Base-by-base conservation (phyloP, 2,888 invertebrate genomes). In the Acanthosoma haemorrhoidale region DNA sequence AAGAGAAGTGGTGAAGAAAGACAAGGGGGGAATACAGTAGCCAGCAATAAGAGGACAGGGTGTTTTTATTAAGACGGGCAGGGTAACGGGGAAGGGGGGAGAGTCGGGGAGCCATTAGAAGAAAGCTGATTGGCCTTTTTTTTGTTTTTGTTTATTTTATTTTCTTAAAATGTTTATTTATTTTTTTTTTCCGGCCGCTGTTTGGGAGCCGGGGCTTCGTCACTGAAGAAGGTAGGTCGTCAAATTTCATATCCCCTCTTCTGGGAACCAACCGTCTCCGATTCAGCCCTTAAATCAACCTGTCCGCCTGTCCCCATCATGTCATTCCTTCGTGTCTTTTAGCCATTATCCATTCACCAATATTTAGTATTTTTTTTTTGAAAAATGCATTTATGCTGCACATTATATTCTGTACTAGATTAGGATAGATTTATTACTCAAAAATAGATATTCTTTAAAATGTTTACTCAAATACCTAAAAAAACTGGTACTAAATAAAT, bases 161-260 rank as follows among this genome's bases (percentile, higher is more conserved):
- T 32, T 32, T 36, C 8, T 36, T 9, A 9, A 9, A 9, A 36
- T 36, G 8, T 36, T 36, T 36, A 36, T 8, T 13, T 36, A 21
- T 39, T 41, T 31, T 41, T 64, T 64, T 21, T 41, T 9, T 31
- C 41, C 39, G 25, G 34, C 15, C 64, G 29, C 25, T 51, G 51
- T 61, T 34, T 64, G 64, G 39, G 64, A 25, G 29, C 39, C 39
- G 29, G 15, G 25, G 39, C n/a, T n/a, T n/a, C n/a, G n/a, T n/a
- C n/a, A n/a, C n/a, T n/a, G 25, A 4, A 16, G 15, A 41, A 15
- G 9, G 41, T n/a, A 15, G 25, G 31, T 38, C 61, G 61, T 61
- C 61, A 61, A 61, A 61, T 61, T 61, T 61, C 61, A 64, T 64
- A 39, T 64, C 64, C 39, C 13, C n/a, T 4, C 61, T 36, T 61